A percentile compares a stretch with the other conserved stretches of the same genome.
Evolutionary conservation across 1,140 invertebrate genomes (phyloP).

Genomic region (Hirudo medicinalis): DNA sequence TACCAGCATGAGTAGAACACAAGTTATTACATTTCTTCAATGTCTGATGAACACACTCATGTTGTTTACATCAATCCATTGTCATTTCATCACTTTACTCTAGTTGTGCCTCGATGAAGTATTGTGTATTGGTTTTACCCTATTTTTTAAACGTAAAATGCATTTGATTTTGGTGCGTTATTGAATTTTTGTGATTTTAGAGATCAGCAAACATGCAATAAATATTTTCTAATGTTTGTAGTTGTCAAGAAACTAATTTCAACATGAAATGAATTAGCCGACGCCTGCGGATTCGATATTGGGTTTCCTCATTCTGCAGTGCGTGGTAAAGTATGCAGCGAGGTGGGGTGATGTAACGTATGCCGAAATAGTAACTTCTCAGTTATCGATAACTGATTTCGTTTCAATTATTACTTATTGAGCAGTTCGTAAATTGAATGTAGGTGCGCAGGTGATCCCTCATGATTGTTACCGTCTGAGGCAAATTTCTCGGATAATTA

Average conservation of each 20-base stretch:
- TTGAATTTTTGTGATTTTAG: not conserved
- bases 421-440: no score
- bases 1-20: constrained; percentile 24
- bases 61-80: not conserved
- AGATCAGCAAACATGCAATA: constrained; percentile 20
- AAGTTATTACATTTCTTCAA: not conserved
- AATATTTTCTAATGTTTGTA: constrained; percentile 21
- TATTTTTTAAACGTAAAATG: not conserved
- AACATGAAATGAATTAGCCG: not conserved
- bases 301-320: no score
- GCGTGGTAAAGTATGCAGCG: no score
- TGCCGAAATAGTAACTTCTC: no score
- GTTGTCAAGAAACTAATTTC: constrained; percentile 12
- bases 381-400: no score
- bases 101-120: not conserved
- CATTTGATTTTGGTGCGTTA: not conserved
- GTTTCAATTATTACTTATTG: no score
- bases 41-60: not conserved
- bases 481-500: no score
- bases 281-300: no score
- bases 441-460: no score
- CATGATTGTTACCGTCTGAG: no score
- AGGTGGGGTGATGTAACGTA: no score
- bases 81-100: not conserved
- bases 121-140: not conserved